Base-by-base conservation (phyloP, 1,140 invertebrate genomes). In the Pissodes strobi region DNA sequence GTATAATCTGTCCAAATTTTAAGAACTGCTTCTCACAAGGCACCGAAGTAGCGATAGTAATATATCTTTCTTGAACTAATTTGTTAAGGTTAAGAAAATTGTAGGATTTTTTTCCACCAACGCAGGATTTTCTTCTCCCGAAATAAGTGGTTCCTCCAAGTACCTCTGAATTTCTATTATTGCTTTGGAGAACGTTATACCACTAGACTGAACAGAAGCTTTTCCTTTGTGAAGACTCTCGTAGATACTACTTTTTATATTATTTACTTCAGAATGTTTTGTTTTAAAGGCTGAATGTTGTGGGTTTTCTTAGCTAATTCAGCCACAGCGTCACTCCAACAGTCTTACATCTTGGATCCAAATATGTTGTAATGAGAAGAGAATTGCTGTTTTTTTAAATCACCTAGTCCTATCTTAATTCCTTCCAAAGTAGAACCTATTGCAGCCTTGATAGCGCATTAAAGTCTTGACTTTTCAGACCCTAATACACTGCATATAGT, bases 281-380 rank as follows among this genome's bases (percentile, higher is more conserved):
- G n/a, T n/a, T n/a, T n/a, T n/a, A n/a, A n/a, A n/a, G n/a, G n/a
- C n/a, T n/a, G n/a, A n/a, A n/a, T n/a, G n/a, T n/a, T n/a, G n/a
- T 9, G 39, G 6, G 15, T 5, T 43, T 43, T 43, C 15, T 17
- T 43, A 43, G 39, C 39, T 17, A 5, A 6, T 43, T 43, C 39
- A 10, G 39, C n/a, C n/a, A n/a, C n/a, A n/a, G n/a, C n/a, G n/a
- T n/a, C n/a, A n/a, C n/a, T n/a, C n/a, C n/a, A n/a, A n/a, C n/a
- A n/a, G n/a, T n/a, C n/a, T 62, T 67, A 18, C 30, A 67, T 18
- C 51, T 38, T 25, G 65, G 65, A 21, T 57, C 58, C 39, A 62
- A 57, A 67, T 62, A 62, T n/a, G 58, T 63, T 41, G 49, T 60
- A 8, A 61, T 17, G 3, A 60, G 17, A 10, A 66, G 46, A 4